Base-by-base conservation (phyloP, 1,140 invertebrate species). In the Zaprionus ghesquierei region DNA sequence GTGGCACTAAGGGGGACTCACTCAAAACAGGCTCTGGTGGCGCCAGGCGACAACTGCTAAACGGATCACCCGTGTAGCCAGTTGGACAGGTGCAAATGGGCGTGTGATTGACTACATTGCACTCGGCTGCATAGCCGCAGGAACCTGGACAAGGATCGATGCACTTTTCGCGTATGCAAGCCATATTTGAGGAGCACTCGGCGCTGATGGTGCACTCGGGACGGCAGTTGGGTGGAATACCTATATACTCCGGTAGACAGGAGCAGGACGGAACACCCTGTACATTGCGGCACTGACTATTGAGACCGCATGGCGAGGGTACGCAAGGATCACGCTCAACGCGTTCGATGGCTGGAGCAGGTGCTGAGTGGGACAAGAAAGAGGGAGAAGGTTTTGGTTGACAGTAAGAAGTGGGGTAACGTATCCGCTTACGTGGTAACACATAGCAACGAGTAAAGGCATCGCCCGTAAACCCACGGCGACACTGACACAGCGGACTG, bases 161-260 rank as follows among this genome's bases (percentile, higher is more conserved):
- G 91, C 97, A 98, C 82, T 96, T 96, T 81, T 97, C 95, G 77
- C 96, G 95, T 13, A 97, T 94, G 79, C 97, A 98, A 22, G 96
- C 96, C 86, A 95, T 94, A 44, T 95, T 95, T 41, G 94, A 94
- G 5, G 96, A 92, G 92, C 97, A 98, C 92, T 98, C 97, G 0
- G 95, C 94, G 81, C 95, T 97, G 10, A 97, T 95, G 23, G 97
- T 92, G 91, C 97, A 98, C 92, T 98, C 96, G n/a, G 96, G 96
- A 91, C 95, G 93, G 77, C 96, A 97, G 41, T 94, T 93, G 49
- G 96, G 96, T 38, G 96, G 96, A 12, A 94, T 93, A 23, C 96
- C 96, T 63, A 96, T 93, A 79, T 95, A 97, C 20, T 95, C 95
- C 69, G 94, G 93, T 27, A 96, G 87, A 80, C 96, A 97, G 35